A percentile compares a stretch with the other conserved stretches of the same genome.
These are phyloP conservation scores for Neoaliturus tenellus DNA, from an alignment of 2,888 invertebrate genomes.

Conservation along the genomic window DNA sequence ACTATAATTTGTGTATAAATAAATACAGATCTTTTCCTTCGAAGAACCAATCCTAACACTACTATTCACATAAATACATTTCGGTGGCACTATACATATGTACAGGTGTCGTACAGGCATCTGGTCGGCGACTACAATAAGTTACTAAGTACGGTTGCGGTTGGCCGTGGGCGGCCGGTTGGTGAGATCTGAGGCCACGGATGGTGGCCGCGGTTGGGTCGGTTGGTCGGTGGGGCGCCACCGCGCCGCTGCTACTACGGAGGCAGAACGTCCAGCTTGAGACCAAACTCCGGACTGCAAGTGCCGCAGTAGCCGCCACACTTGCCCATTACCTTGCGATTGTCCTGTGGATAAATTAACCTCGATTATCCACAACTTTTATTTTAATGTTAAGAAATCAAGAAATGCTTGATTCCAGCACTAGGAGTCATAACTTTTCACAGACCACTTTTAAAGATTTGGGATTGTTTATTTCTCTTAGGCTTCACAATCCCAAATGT, in stretches of 20 bases:
- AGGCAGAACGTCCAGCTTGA: slow-evolving; percentile 67
- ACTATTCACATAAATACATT: slow-evolving; percentile 48
- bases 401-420: no score
- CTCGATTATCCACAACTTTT: no score
- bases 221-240: slow-evolving; percentile 25
- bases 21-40: slow-evolving; percentile 44
- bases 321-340: slow-evolving; percentile 77
- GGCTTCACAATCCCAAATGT: no score
- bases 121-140: slow-evolving; percentile 43
- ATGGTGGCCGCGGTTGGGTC: slow-evolving; percentile 14
- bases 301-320: slow-evolving; percentile 86
- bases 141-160: slow-evolving; percentile 52
- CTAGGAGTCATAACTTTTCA: no score
- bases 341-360: slow-evolving; percentile 75
- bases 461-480: no score
- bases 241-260: slow-evolving; percentile 60
- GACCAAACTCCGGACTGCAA: slow-evolving; percentile 71
- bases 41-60: slow-evolving; percentile 15
- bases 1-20: slow-evolving; percentile 21
- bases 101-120: background rate
- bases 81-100: slow-evolving; percentile 48
- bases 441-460: no score
- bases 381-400: no score
- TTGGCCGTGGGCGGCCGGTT: background rate
- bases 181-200: background rate